Conservation (phyloP, 2,888 invertebrate species). For the Scaptomyza parva region DNA sequence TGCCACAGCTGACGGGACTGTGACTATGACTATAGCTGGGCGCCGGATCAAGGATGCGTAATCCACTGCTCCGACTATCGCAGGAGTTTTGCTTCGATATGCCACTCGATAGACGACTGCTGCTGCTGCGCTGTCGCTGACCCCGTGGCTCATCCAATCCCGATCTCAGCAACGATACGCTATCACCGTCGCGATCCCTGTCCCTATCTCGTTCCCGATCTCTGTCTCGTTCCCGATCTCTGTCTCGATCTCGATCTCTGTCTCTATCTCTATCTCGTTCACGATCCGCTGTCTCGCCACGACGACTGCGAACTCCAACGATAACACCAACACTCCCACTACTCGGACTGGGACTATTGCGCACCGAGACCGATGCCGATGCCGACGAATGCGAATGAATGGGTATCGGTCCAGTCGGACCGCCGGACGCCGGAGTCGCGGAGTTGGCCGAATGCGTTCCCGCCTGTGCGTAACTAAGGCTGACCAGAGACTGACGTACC, state of each 20-base stretch:
- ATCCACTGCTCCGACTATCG: conserved; percentile 73
- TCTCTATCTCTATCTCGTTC: conserved; percentile 34
- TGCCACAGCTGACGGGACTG: conserved; percentile 72
- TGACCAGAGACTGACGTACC: conserved; percentile 84
- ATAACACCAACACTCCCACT: conserved; percentile 55
- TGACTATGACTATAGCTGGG: conserved; percentile 74
- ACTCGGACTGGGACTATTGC: conserved; percentile 60
- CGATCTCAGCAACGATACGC: conserved; percentile 72
- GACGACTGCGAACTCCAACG: conserved; percentile 48
- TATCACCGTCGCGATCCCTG: conserved; percentile 57
- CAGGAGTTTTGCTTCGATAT: conserved; percentile 82
- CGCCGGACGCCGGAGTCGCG: conserved; percentile 29
- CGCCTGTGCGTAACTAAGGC: conserved; percentile 83
- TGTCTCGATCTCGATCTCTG: conserved; percentile 39
- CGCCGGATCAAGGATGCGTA: conserved; percentile 60
- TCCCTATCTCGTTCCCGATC: conserved; percentile 22
- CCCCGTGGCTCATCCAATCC: conserved; percentile 76
- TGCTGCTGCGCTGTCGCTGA: conserved; percentile 71
- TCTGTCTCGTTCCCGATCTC: no score
- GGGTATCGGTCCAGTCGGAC: conserved; percentile 50
- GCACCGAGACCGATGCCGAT: conserved; percentile 44
- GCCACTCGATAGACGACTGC: conserved; percentile 72
- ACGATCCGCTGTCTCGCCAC: conserved; percentile 40
- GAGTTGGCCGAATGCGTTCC: conserved; percentile 33
- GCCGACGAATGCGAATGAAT: conserved; percentile 50